phyloP scores from a whole-genome alignment of 2,797 vertebrate genomes.

The Notamacropus eugenii region DNA sequence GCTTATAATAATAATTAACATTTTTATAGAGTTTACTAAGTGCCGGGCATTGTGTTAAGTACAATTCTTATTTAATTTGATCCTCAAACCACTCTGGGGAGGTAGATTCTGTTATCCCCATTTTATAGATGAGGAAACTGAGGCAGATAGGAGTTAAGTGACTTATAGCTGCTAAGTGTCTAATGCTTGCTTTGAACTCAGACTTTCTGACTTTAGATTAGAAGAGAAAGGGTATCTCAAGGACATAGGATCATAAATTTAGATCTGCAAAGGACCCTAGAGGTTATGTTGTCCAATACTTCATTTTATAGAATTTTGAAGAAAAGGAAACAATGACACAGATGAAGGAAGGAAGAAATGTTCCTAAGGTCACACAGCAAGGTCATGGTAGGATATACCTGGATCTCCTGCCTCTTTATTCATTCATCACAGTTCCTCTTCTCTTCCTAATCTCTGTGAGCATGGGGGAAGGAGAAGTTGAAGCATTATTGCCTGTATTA shows the following conservation, averaged over 20 bases:
- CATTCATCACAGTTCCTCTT: background rate
- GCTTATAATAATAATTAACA: background rate
- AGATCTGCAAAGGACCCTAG: too few species aligned
- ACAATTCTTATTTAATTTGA: background rate
- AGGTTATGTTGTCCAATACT: background rate
- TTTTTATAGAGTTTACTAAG: background rate
- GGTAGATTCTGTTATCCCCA: background rate
- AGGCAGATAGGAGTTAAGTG: slow-evolving; percentile 12
- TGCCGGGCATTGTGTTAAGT: background rate
- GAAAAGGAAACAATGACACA: background rate
- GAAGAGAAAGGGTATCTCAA: background rate
- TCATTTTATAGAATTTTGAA: background rate
- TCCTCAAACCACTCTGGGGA: background rate
- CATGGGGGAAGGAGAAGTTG: background rate
- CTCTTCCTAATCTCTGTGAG: background rate
- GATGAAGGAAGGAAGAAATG: background rate
- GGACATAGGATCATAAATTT: too few species aligned
- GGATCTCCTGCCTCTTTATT: background rate
- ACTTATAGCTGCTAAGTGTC: background rate
- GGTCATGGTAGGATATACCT: background rate
- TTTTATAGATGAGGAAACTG: background rate
- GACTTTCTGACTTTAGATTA: background rate
- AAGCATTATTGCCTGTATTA: background rate
- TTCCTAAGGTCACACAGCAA: background rate
- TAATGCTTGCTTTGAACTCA: background rate